These are phyloP conservation scores for Mirza zaza DNA, from an alignment of 2,113 vertebrate genomes.

Conservation along the genomic window DNA sequence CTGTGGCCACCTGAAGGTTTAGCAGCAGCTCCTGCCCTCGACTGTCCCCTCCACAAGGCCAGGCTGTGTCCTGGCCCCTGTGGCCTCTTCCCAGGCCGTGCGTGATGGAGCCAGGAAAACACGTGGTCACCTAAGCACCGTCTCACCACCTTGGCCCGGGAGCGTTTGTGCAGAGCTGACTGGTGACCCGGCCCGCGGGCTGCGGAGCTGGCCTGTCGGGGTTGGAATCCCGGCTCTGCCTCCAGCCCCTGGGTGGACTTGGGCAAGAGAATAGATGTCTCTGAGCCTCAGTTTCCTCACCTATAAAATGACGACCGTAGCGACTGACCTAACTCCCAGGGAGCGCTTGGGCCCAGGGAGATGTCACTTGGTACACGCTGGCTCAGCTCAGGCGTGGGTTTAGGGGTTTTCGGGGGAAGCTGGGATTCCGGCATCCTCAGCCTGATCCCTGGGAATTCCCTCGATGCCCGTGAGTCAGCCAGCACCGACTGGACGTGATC, in stretches of 20 bases:
- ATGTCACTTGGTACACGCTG: not conserved
- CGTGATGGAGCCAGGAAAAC: not conserved
- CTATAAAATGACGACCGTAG: not conserved
- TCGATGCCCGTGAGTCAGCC: not conserved
- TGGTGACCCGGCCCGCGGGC: not conserved
- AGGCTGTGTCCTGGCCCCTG: not conserved
- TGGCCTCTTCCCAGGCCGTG: not conserved
- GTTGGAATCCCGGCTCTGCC: not conserved
- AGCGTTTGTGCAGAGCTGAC: not conserved
- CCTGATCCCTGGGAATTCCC: not conserved
- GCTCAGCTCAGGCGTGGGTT: not conserved
- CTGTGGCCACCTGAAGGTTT: not conserved
- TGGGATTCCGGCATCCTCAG: not conserved
- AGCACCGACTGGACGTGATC: fast-evolving
- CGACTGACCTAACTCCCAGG: not conserved
- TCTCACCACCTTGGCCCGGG: fast-evolving
- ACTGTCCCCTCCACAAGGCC: not conserved
- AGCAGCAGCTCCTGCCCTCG: no score
- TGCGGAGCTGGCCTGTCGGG: not conserved
- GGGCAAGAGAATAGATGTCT: not conserved
- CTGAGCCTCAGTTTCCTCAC: not conserved
- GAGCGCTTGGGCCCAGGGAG: not conserved
- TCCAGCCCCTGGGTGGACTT: not conserved
- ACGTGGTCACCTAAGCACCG: not conserved
- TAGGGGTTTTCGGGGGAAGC: not conserved